Percentiles rank a stretch among this genome's conserved stretches.
phyloP scores from a whole-genome alignment of 2,113 vertebrate species.

The Pogonocichla stellata region DNA sequence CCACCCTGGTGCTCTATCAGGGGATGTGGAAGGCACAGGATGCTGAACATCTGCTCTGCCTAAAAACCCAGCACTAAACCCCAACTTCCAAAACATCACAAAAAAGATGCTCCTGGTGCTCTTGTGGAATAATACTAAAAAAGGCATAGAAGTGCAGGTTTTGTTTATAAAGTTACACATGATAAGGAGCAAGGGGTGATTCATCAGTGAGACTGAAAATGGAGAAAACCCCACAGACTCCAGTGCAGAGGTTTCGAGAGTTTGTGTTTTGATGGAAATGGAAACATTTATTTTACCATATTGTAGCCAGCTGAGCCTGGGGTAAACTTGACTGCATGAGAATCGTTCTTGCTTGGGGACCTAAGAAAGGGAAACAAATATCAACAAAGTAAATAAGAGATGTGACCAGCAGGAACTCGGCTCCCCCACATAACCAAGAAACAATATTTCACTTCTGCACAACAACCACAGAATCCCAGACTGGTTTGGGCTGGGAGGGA shows the following conservation, averaged over 20 bases:
- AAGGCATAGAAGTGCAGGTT: not conserved
- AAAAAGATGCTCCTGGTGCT: not conserved
- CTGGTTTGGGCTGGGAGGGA: accelerated
- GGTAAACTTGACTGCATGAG: slow-evolving; percentile 99
- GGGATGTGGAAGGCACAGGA: not conserved
- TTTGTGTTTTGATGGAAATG: slow-evolving; percentile 1
- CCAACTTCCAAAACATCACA: not conserved
- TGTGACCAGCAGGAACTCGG: not conserved
- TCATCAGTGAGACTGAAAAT: not conserved
- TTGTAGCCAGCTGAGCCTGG: slow-evolving; percentile 92
- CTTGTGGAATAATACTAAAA: not conserved
- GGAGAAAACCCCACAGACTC: not conserved
- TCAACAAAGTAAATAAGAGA: not conserved
- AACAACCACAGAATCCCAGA: not conserved
- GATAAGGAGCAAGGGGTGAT: not conserved
- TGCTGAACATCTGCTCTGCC: not conserved
- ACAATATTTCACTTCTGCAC: not conserved
- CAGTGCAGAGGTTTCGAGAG: not conserved
- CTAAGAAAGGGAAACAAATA: slow-evolving; percentile 68
- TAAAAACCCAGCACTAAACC: not conserved
- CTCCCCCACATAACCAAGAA: not conserved
- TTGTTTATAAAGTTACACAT: not conserved
- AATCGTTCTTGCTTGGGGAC: slow-evolving; percentile 96
- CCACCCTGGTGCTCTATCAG: not conserved
- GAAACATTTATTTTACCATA: slow-evolving; percentile 83